A percentile compares a stretch with the other conserved stretches of the same genome.
phyloP scores from a whole-genome alignment of 2,888 invertebrate genomes.

The Leucoptera coffeella region DNA sequence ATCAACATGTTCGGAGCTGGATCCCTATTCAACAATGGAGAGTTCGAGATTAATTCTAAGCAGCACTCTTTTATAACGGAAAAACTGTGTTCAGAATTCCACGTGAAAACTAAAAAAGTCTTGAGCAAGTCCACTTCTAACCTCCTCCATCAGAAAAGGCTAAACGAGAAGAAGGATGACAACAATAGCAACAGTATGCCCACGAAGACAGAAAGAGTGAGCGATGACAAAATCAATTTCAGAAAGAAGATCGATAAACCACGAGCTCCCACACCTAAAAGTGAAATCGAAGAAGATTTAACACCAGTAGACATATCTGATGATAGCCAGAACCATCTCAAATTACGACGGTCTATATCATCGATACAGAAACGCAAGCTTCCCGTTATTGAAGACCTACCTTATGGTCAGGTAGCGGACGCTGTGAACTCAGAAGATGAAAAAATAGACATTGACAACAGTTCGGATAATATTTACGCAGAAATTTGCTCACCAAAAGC shows the following conservation, averaged over 20 bases:
- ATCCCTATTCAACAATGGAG: constrained; percentile 51
- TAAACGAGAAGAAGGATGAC: constrained; percentile 41
- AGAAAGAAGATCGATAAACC: constrained; percentile 45
- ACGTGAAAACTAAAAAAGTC: constrained; percentile 62
- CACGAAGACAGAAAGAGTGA: constrained; percentile 33
- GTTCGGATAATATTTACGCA: constrained; percentile 63
- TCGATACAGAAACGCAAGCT: constrained; percentile 48
- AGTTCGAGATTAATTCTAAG: constrained; percentile 46
- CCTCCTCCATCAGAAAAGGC: constrained; percentile 53
- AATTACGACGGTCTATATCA: constrained; percentile 46
- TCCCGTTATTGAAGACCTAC: constrained; percentile 58
- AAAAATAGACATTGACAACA: constrained; percentile 29
- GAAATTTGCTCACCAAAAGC: constrained; percentile 55
- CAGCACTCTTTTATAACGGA: constrained; percentile 64
- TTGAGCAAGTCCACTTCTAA: constrained; percentile 60
- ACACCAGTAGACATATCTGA: constrained; percentile 32
- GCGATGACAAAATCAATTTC: constrained; percentile 36
- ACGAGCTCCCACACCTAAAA: constrained; percentile 41
- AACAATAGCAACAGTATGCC: constrained; percentile 47
- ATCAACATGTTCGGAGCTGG: constrained; percentile 50
- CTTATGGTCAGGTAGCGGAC: constrained; percentile 65
- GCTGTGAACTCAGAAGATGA: constrained; percentile 49
- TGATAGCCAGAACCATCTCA: constrained; percentile 31
- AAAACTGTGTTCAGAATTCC: constrained; percentile 63
- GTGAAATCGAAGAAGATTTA: constrained; percentile 30